Conservation (phyloP, 2,797 vertebrate genomes). For the Micrastur ruficollis region DNA sequence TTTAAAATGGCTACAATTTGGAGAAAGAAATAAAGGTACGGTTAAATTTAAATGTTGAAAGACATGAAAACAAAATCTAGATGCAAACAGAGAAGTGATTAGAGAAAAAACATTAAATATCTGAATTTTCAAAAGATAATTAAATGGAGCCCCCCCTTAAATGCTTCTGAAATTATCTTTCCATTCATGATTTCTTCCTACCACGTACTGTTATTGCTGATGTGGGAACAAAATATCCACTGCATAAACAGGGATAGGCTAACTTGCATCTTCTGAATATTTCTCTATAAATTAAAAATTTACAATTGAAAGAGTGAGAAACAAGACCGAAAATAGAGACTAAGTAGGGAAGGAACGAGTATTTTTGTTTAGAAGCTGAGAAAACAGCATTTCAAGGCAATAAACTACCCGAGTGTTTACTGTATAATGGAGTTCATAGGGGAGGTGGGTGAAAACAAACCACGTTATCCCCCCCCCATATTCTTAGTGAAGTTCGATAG, state of each 20-base stretch:
- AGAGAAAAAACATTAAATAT: neutral
- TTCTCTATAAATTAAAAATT: neutral
- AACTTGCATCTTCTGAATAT: neutral
- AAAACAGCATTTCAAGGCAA: neutral
- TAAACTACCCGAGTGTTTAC: neutral
- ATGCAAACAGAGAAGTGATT: neutral
- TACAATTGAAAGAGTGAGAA: neutral
- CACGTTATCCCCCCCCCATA: accelerated
- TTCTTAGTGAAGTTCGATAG: neutral
- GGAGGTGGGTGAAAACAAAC: neutral
- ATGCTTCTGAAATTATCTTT: neutral
- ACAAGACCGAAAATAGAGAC: neutral
- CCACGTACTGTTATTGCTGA: accelerated
- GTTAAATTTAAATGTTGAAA: neutral
- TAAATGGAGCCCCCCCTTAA: neutral
- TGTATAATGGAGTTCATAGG: neutral
- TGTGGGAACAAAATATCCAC: neutral
- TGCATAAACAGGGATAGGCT: neutral
- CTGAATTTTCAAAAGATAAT: neutral
- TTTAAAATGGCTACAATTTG: accelerated
- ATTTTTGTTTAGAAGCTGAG: neutral
- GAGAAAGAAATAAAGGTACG: neutral
- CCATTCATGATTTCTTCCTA: neutral
- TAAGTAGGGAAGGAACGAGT: neutral
- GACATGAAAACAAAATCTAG: neutral